These are phyloP conservation scores for Xanthia togata DNA, from an alignment of 2,888 invertebrate species.

Conservation along the genomic window DNA sequence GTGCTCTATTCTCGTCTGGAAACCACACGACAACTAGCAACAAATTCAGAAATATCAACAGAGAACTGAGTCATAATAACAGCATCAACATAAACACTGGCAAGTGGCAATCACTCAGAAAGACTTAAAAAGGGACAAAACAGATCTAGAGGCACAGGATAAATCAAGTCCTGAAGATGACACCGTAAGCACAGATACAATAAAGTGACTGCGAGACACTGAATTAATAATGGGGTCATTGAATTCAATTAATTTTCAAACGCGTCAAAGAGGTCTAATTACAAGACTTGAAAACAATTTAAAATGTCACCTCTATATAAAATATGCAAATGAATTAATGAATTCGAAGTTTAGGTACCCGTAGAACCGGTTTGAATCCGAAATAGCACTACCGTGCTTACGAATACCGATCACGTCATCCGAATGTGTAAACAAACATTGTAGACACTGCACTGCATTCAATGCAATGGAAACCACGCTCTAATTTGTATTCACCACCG, in stretches of 20 bases:
- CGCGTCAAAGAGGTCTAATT: constrained; percentile 17
- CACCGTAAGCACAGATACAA: not conserved
- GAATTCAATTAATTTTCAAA: constrained; percentile 32
- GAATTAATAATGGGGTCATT: constrained; percentile 19
- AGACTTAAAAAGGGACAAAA: not conserved
- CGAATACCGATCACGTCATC: constrained; percentile 63
- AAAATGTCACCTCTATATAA: constrained; percentile 43
- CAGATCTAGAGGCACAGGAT: not conserved
- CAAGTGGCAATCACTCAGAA: constrained; percentile 23
- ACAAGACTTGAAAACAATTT: constrained; percentile 17
- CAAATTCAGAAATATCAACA: constrained; percentile 29
- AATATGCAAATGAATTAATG: constrained; percentile 45
- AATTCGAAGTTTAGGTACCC: constrained; percentile 27
- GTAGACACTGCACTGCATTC: constrained; percentile 54
- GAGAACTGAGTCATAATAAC: constrained; percentile 24
- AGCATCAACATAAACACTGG: constrained; percentile 4
- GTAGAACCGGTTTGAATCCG: constrained; percentile 57
- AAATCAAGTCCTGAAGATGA: not conserved
- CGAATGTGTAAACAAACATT: constrained; percentile 62
- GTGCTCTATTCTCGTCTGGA: constrained; percentile 23
- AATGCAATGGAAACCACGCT: constrained; percentile 59
- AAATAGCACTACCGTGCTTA: constrained; percentile 59
- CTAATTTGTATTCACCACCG: constrained; percentile 61
- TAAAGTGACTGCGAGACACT: not conserved
- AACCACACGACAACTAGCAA: constrained; percentile 34